Percentiles rank a stretch among this genome's conserved stretches.
These are phyloP conservation scores for Azorinus chamasolen DNA, from an alignment of 2,888 invertebrate genomes.

Conservation along the genomic window DNA sequence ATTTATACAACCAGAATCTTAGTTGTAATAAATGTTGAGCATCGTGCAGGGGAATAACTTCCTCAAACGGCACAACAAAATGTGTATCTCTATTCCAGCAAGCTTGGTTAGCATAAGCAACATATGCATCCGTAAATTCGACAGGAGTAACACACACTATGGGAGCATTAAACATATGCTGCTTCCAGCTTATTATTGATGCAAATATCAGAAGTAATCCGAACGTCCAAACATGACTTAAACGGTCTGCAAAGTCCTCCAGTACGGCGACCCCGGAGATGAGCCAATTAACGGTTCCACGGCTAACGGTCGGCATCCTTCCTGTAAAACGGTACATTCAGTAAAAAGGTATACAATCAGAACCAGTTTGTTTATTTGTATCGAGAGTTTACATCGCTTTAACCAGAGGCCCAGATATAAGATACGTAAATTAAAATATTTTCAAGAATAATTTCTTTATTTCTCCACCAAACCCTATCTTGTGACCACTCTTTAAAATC, in stretches of 20 bases:
- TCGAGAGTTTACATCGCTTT: too few species aligned
- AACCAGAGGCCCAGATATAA: too few species aligned
- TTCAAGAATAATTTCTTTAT: too few species aligned
- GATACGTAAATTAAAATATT: too few species aligned
- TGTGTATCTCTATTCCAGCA: constrained; percentile 57
- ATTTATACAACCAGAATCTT: constrained; percentile 47
- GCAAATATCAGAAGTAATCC: constrained; percentile 51
- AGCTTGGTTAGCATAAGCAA: constrained; percentile 1
- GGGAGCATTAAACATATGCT: constrained; percentile 38
- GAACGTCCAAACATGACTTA: constrained; percentile 63
- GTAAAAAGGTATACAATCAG: too few species aligned
- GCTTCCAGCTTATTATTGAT: constrained; percentile 52
- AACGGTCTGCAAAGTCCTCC: constrained; percentile 58
- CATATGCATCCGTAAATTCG: constrained; percentile 14
- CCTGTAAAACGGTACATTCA: too few species aligned
- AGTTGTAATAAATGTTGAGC: constrained; percentile 2
- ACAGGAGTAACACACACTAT: constrained; percentile 50
- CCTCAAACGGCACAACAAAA: background rate
- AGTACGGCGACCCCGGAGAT: constrained; percentile 32
- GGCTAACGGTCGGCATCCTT: constrained; percentile 46
- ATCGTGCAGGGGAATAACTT: background rate
- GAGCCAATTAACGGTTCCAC: constrained; percentile 37
- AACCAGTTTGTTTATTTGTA: too few species aligned
- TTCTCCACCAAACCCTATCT: too few species aligned
- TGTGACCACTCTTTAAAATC: too few species aligned